phyloP scores from a whole-genome alignment of 2,797 vertebrate species.

The Acridotheres tristis region DNA sequence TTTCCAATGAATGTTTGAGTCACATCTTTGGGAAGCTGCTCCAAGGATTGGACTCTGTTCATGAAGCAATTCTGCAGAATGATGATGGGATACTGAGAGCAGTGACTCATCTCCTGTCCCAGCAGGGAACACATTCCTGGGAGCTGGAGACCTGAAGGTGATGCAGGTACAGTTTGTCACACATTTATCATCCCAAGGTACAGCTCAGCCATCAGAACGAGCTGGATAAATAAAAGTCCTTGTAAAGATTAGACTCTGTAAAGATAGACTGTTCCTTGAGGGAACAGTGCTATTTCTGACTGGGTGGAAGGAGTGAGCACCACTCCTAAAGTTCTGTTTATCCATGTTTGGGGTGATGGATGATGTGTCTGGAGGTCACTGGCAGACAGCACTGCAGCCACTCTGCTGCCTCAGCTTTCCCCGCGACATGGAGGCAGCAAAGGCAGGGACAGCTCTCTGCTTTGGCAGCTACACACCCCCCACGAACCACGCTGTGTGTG shows the following conservation, averaged over 20 bases:
- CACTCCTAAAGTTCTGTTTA: background rate
- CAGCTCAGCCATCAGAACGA: background rate
- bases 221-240: background rate
- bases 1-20: background rate
- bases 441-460: background rate
- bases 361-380: background rate
- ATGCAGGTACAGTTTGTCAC: background rate
- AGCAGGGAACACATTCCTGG: background rate
- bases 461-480: background rate
- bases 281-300: background rate
- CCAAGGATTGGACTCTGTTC: background rate
- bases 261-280: background rate
- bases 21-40: background rate
- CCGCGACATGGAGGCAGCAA: background rate
- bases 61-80: background rate
- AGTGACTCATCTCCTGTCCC: background rate
- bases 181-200: background rate
- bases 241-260: background rate
- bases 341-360: background rate
- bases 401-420: background rate
- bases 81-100: background rate
- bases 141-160: background rate
- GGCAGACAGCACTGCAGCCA: background rate
- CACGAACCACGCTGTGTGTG: accelerated
- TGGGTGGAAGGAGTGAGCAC: background rate